Evolutionary conservation across 1,140 invertebrate genomes (phyloP).

Genomic region (Hylaeus volcanicus): DNA sequence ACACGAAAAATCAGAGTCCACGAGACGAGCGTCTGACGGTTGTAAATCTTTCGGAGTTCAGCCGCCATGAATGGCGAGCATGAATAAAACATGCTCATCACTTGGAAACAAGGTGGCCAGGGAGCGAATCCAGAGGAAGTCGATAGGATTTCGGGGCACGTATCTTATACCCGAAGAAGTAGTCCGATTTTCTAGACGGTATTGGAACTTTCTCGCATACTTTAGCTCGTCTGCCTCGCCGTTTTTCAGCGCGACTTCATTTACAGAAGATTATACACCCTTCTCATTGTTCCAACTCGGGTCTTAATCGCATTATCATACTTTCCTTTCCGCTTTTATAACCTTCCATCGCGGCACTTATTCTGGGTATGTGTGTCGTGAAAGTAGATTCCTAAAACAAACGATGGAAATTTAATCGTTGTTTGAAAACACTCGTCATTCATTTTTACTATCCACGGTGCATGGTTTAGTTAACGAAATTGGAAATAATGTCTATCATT

Average conservation of each 20-base stretch:
- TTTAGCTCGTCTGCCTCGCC: too few species aligned
- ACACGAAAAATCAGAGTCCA: background rate
- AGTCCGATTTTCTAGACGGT: slow-evolving; percentile 32
- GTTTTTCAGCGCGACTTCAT: slow-evolving; percentile 9
- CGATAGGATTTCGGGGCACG: slow-evolving; percentile 50
- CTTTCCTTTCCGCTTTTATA: background rate
- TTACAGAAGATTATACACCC: background rate
- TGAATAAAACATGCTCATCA: slow-evolving; percentile 57
- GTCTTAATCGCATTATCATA: background rate
- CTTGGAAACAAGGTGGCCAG: slow-evolving; percentile 5
- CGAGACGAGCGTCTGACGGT: background rate
- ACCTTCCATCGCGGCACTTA: background rate
- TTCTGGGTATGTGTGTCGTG: background rate
- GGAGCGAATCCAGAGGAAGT: slow-evolving; percentile 5
- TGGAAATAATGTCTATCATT: background rate
- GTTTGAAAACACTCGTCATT: background rate
- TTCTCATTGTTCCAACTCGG: background rate
- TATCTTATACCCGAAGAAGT: slow-evolving; percentile 32
- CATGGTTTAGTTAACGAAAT: background rate
- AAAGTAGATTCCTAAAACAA: background rate
- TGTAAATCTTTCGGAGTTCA: slow-evolving; percentile 24
- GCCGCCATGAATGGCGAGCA: slow-evolving; percentile 31
- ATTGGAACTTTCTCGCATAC: slow-evolving; percentile 8
- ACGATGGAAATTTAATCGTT: background rate
- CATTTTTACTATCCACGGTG: too few species aligned